Base-by-base conservation (phyloP, 2,113 vertebrate species). In the Pycnonotus jocosus region DNA sequence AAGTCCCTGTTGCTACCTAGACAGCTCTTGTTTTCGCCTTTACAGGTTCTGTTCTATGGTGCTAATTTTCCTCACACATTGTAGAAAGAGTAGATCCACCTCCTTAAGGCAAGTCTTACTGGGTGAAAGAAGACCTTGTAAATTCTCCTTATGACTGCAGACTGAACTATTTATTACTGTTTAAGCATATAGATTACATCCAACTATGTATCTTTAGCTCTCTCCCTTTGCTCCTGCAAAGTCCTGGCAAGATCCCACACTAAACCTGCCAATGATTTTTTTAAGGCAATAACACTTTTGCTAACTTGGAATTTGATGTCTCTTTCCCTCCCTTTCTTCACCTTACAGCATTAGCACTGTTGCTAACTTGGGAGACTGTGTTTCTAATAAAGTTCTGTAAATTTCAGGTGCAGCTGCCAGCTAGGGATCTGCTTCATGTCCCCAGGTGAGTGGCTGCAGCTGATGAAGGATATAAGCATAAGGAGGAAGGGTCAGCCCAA, bases 91-190 rank as follows among this genome's bases (percentile, higher is more conserved):
- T 51, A 60, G 37, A 77, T 25, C 64, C 48, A 81, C 24, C 35
- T 95, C 56, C 76, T 73, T 74, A 81, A 70, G 35, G 44, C 73
- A 94, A 81, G 51, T 37, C 60, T 45, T 40, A 14, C 45, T 60
- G 44, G 7, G 28, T 81, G 21, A 30, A 76, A 92, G 54, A 95
- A 73, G 40, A 77, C 80, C 51, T 86, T 83, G 25, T 65, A 77
- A 77, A 73, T 61, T 21, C 38, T 81, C 20, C 77, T 42, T 79
- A 28, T 88, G 77, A 86, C 42, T 76, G 21, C 60, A 96, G 74
- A 88, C 57, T 70, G 86, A 89, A 87, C 45, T 86, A 50, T 88
- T 80, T 88, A 90, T 88, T 95, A 68, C 60, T 79, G 37, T 80
- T 95, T 88, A 94, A 76, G 53, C 60, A 83, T 77, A 95, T 47